These are phyloP conservation scores for Chiloscyllium plagiosum DNA, from an alignment of 2,113 vertebrate genomes.

Conservation along the genomic window DNA sequence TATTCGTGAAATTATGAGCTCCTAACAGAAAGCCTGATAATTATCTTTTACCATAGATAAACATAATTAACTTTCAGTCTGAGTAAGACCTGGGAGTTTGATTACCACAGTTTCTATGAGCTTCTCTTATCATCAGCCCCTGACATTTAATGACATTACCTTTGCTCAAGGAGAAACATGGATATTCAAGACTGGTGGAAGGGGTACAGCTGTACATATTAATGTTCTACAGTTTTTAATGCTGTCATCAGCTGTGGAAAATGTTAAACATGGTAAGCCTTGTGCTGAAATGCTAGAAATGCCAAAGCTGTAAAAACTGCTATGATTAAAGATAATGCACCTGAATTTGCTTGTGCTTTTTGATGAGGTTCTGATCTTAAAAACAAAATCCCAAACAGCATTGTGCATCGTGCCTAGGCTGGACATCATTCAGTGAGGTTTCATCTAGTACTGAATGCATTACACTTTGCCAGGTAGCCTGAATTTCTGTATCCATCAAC, in stretches of 20 bases:
- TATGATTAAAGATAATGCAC: not conserved
- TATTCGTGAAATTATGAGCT: not conserved
- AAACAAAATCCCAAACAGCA: not conserved
- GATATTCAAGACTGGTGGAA: not conserved
- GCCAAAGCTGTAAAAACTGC: not conserved
- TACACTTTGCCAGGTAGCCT: not conserved
- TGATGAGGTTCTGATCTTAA: not conserved
- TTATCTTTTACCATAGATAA: not conserved
- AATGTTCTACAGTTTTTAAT: not conserved
- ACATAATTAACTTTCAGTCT: not conserved
- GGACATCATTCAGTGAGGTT: not conserved
- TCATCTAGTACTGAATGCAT: not conserved
- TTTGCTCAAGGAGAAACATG: constrained; percentile 5
- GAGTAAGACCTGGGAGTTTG: not conserved
- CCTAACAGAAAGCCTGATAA: not conserved
- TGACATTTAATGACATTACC: constrained; percentile 1
- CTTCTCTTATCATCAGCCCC: not conserved
- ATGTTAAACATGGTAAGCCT: not conserved
- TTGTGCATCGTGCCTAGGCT: not conserved
- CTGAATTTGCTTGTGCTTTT: not conserved
- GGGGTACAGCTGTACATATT: not conserved
- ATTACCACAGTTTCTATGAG: not conserved
- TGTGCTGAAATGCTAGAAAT: not conserved
- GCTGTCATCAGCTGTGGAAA: not conserved
- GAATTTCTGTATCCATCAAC: not conserved